Evolutionary conservation across 2,888 invertebrate species (phyloP).

Genomic region (Diarsia rubi): DNA sequence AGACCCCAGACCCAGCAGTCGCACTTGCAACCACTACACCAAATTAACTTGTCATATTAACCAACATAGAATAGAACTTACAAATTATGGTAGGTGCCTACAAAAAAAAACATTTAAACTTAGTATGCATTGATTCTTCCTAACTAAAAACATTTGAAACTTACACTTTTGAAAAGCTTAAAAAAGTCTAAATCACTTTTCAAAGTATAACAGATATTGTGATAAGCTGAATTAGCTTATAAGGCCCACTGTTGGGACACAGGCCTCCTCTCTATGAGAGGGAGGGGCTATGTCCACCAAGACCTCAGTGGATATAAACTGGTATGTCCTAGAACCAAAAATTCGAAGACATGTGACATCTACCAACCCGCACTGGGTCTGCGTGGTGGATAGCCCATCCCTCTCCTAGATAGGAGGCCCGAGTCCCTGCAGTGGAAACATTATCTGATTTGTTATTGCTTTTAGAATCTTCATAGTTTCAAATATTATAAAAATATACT

Average conservation of each 20-base stretch:
- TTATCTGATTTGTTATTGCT: not conserved
- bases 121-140: slow-evolving; percentile 11
- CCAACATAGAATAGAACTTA: slow-evolving; percentile 11
- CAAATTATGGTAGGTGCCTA: slow-evolving; percentile 10
- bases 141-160: slow-evolving; percentile 7
- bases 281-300: not conserved
- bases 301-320: not conserved
- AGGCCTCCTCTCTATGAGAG: not conserved
- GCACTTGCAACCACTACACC: too few relatives aligned
- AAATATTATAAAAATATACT: not conserved
- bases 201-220: not conserved
- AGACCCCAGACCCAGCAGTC: too few relatives aligned
- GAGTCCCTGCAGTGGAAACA: not conserved
- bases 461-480: too few relatives aligned
- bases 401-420: not conserved
- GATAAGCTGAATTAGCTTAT: not conserved
- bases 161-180: not conserved
- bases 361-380: not conserved
- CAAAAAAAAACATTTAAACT: slow-evolving; percentile 28
- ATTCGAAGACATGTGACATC: not conserved
- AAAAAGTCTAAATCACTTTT: not conserved
- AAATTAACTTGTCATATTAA: too few relatives aligned
- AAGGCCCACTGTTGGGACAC: not conserved
- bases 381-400: too few relatives aligned
- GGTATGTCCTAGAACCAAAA: not conserved